These are phyloP conservation scores for Leucania comma DNA, from an alignment of 2,888 invertebrate species.

Conservation along the genomic window DNA sequence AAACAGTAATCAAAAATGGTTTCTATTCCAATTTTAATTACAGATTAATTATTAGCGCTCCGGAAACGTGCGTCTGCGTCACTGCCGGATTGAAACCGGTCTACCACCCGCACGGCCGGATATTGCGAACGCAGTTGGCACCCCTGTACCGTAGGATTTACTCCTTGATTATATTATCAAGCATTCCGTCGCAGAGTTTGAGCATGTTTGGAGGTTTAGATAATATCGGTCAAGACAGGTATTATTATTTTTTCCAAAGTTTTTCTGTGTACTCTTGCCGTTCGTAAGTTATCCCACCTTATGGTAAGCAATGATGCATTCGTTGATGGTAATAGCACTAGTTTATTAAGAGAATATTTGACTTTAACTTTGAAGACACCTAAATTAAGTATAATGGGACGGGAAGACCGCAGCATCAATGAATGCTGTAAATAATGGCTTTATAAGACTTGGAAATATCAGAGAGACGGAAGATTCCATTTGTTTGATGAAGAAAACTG, in stretches of 20 bases:
- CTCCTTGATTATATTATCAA: slow-evolving; percentile 55
- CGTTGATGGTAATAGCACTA: too few relatives aligned
- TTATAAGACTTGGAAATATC: too few relatives aligned
- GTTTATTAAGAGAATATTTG: too few relatives aligned
- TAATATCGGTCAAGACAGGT: neutral
- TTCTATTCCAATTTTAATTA: slow-evolving; percentile 13
- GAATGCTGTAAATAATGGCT: too few relatives aligned
- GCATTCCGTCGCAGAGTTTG: neutral
- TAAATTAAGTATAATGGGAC: too few relatives aligned
- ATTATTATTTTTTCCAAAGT: neutral
- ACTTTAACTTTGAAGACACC: too few relatives aligned
- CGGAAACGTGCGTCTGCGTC: slow-evolving; percentile 68
- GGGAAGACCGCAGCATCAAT: too few relatives aligned
- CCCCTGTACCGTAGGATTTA: slow-evolving; percentile 60
- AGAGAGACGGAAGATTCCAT: neutral
- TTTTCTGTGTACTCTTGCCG: too few relatives aligned
- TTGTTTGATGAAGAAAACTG: neutral
- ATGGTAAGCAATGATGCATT: too few relatives aligned
- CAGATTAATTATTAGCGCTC: slow-evolving; percentile 33
- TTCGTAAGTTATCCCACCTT: too few relatives aligned
- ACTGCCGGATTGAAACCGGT: slow-evolving; percentile 66
- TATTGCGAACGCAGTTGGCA: slow-evolving; percentile 65
- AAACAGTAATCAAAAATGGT: neutral
- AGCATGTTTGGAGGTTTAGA: slow-evolving; percentile 1
- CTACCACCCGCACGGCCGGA: slow-evolving; percentile 62